Evolutionary conservation across 2,888 invertebrate species (phyloP).

Genomic region (Watsonalla binaria): DNA sequence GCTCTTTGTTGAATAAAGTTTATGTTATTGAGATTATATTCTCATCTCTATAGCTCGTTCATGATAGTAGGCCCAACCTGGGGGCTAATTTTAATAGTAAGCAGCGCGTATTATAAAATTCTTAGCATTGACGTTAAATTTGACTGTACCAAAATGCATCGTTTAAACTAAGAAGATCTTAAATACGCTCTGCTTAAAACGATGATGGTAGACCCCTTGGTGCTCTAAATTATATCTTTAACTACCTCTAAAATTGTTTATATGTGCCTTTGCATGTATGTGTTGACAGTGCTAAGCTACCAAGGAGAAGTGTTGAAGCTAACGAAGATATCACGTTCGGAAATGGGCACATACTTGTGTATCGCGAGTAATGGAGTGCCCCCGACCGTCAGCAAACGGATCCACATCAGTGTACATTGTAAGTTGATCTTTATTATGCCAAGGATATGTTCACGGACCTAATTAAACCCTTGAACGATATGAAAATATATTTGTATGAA

Average conservation of each 20-base stretch:
- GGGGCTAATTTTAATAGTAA: too few species aligned
- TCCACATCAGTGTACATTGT: constrained; percentile 94
- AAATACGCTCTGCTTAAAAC: too few species aligned
- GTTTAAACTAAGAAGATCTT: too few species aligned
- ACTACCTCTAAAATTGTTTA: not conserved
- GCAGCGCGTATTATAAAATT: too few species aligned
- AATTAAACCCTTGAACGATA: constrained; percentile 11
- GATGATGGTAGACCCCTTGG: too few species aligned
- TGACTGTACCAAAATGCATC: too few species aligned
- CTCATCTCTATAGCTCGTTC: too few species aligned
- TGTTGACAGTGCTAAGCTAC: constrained; percentile 82
- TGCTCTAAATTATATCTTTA: not conserved
- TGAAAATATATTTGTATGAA: not conserved
- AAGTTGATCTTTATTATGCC: constrained; percentile 62
- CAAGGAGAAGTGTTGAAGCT: constrained; percentile 90
- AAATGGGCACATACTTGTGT: constrained; percentile 95
- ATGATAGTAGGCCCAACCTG: too few species aligned
- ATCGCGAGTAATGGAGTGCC: constrained; percentile 94
- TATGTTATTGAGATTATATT: too few species aligned
- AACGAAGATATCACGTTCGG: constrained; percentile 90
- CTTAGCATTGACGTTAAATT: too few species aligned
- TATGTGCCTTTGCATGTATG: constrained; percentile 6
- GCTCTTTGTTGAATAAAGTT: too few species aligned
- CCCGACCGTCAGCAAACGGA: constrained; percentile 93
- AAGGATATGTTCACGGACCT: constrained; percentile 7